phyloP scores from a whole-genome alignment of 2,113 vertebrate genomes.

The Channa argus region DNA sequence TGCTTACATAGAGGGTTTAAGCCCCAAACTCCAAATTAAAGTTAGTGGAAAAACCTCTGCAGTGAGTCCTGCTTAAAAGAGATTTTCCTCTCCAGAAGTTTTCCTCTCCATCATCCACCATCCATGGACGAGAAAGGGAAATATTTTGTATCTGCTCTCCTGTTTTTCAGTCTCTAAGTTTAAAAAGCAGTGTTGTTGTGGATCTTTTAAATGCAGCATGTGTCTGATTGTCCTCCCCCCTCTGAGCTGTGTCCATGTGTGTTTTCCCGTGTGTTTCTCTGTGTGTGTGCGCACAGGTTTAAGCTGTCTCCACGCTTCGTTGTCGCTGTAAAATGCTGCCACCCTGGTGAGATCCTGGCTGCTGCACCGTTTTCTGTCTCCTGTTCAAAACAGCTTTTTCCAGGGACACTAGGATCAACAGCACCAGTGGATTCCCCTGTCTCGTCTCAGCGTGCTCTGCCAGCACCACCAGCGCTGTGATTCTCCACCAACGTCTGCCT shows the following conservation, averaged over 20 bases:
- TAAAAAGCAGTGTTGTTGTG: slow-evolving; percentile 13
- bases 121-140: slow-evolving; percentile 31
- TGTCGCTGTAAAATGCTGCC: slow-evolving; percentile 65
- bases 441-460: slow-evolving; percentile 52
- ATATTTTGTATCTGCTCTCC: slow-evolving; percentile 21
- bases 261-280: background rate
- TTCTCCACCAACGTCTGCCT: slow-evolving; percentile 39
- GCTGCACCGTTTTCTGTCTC: slow-evolving; percentile 47
- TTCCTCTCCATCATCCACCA: slow-evolving; percentile 41
- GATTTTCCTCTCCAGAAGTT: slow-evolving; percentile 60
- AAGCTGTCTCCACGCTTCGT: slow-evolving; percentile 56
- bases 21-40: slow-evolving; percentile 51
- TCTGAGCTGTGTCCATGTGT: slow-evolving; percentile 39
- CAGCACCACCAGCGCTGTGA: slow-evolving; percentile 42
- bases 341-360: slow-evolving; percentile 50
- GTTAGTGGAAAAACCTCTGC: slow-evolving; percentile 53
- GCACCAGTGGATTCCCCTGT: slow-evolving; percentile 46
- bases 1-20: slow-evolving; percentile 50
- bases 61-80: slow-evolving; percentile 45
- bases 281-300: slow-evolving; percentile 36
- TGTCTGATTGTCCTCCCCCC: slow-evolving; percentile 26
- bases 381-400: slow-evolving; percentile 50
- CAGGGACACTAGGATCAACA: slow-evolving; percentile 61
- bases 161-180: slow-evolving; percentile 39
- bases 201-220: slow-evolving; percentile 41